phyloP scores from a whole-genome alignment of 2,113 vertebrate species.

The Lasiurus borealis region DNA sequence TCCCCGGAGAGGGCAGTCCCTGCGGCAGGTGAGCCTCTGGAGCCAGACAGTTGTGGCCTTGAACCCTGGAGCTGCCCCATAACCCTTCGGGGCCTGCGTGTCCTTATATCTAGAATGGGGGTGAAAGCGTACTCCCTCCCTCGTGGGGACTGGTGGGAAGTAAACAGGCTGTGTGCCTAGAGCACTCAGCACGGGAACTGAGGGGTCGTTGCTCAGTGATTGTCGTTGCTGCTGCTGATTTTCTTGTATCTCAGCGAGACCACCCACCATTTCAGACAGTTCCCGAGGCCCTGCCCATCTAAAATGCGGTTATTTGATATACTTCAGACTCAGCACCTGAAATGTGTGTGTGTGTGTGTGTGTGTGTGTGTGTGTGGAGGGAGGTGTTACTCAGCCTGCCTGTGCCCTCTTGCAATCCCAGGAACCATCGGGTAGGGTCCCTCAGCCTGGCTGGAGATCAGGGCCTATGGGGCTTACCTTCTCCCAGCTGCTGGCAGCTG shows the following conservation, averaged over 20 bases:
- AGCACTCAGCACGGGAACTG: neutral
- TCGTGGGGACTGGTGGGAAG: neutral
- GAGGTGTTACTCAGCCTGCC: too few relatives aligned
- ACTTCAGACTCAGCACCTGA: too few relatives aligned
- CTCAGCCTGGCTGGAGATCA: too few relatives aligned
- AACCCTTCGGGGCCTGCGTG: neutral
- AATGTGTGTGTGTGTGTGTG: too few relatives aligned
- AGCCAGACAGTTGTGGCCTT: neutral
- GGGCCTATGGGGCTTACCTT: too few relatives aligned
- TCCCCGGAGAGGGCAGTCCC: neutral
- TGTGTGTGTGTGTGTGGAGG: too few relatives aligned
- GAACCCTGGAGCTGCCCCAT: neutral
- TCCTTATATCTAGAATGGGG: neutral
- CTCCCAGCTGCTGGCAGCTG: too few relatives aligned
- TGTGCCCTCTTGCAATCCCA: too few relatives aligned
- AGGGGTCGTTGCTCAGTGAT: fast-evolving
- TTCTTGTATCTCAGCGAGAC: neutral
- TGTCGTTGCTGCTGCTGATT: neutral
- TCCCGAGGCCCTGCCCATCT: neutral
- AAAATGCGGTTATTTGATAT: neutral
- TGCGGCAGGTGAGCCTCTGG: too few relatives aligned
- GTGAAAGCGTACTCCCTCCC: neutral
- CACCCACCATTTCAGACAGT: neutral
- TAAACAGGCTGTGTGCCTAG: neutral
- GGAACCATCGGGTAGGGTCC: too few relatives aligned